These are phyloP conservation scores for Condylostylus longicornis DNA, from an alignment of 1,140 invertebrate genomes.

Conservation along the genomic window DNA sequence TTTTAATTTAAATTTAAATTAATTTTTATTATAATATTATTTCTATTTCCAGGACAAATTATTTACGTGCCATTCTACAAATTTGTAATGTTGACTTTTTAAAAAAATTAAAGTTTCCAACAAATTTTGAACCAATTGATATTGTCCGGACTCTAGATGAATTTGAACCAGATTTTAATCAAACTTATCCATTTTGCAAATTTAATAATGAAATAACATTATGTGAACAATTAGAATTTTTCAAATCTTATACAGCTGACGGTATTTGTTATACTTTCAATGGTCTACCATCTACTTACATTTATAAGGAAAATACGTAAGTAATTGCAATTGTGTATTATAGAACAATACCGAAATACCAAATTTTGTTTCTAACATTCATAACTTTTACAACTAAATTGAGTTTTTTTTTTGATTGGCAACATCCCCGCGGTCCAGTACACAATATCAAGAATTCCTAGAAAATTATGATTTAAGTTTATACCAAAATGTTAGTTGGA, in stretches of 20 bases:
- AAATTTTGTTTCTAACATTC: too few relatives aligned
- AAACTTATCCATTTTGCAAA: slow-evolving; percentile 31
- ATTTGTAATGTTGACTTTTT: too few relatives aligned
- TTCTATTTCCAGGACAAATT: too few relatives aligned
- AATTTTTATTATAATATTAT: too few relatives aligned
- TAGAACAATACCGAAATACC: too few relatives aligned
- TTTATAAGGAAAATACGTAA: slow-evolving; percentile 37
- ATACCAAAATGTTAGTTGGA: slow-evolving; percentile 12
- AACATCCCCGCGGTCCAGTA: too few relatives aligned
- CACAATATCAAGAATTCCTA: slow-evolving; percentile 1
- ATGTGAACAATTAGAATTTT: slow-evolving; percentile 42
- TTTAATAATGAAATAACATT: slow-evolving; percentile 31
- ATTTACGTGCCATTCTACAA: too few relatives aligned
- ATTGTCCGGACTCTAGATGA: slow-evolving; percentile 16
- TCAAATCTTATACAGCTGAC: slow-evolving; percentile 48
- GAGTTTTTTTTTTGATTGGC: too few relatives aligned
- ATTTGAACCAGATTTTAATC: slow-evolving; percentile 23
- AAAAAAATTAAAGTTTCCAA: slow-evolving; percentile 11
- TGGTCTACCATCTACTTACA: slow-evolving; percentile 39
- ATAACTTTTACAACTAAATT: too few relatives aligned
- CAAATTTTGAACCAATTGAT: slow-evolving; percentile 17
- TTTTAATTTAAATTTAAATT: too few relatives aligned
- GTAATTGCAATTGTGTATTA: slow-evolving; percentile 8
- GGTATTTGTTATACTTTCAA: slow-evolving; percentile 57
- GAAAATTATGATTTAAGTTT: slow-evolving; percentile 5